Percentiles rank a stretch among this genome's conserved stretches.
These are phyloP conservation scores for Timema podura DNA, from an alignment of 2,888 invertebrate species.

Conservation along the genomic window DNA sequence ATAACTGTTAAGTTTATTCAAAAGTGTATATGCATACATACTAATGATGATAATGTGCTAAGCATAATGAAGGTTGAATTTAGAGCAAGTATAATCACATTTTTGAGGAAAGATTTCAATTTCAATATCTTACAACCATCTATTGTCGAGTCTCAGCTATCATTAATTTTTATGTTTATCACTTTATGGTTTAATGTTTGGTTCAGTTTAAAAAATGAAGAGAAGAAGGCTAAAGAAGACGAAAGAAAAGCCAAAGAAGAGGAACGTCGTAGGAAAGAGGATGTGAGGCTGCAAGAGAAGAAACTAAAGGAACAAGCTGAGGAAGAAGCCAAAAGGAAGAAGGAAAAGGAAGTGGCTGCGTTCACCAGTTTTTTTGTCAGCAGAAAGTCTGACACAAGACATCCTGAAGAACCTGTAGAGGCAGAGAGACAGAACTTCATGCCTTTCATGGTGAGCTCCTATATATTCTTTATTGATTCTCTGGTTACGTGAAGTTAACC, in stretches of 20 bases:
- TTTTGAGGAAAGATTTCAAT: too few relatives aligned
- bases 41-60: too few relatives aligned
- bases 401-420: conserved; percentile 18
- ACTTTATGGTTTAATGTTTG: neutral
- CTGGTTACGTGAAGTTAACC: too few relatives aligned
- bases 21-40: too few relatives aligned
- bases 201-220: conserved; percentile 43
- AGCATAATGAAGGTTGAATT: too few relatives aligned
- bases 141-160: too few relatives aligned
- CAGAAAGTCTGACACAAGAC: conserved; percentile 54
- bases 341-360: conserved; percentile 65
- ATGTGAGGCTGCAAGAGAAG: conserved; percentile 60
- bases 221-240: conserved; percentile 49
- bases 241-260: conserved; percentile 50
- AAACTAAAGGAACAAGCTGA: conserved; percentile 51
- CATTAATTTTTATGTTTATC: too few relatives aligned
- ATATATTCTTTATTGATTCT: too few relatives aligned
- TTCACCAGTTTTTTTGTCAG: conserved; percentile 80
- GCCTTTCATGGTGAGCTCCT: conserved; percentile 54
- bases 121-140: too few relatives aligned
- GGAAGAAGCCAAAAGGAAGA: conserved; percentile 44
- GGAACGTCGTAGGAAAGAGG: conserved; percentile 49
- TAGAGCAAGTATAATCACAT: too few relatives aligned
- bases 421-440: conserved; percentile 51
- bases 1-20: too few relatives aligned